Conservation (phyloP, 2,797 vertebrate species). For the Mormyrops attenuatus region DNA sequence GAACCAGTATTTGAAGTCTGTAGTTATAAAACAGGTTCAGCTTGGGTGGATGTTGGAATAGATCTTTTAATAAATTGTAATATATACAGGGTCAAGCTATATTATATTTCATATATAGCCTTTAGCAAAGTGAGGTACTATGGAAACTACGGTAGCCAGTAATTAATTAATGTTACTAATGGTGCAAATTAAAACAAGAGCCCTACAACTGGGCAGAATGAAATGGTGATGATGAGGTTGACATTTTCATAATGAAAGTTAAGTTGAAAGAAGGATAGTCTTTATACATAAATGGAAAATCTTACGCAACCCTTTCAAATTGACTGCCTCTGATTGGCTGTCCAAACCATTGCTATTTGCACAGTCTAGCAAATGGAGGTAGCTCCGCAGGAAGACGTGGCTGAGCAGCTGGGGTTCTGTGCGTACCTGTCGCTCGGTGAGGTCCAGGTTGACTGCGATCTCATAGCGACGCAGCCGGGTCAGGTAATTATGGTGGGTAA, state of each 20-base stretch:
- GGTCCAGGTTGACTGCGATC: slow-evolving; percentile 95
- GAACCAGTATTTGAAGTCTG: not conserved
- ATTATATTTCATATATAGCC: not conserved
- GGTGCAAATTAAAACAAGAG: not conserved
- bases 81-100: not conserved
- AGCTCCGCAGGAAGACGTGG: not conserved
- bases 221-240: not conserved
- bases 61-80: not conserved
- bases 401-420: not conserved
- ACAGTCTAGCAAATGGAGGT: not conserved
- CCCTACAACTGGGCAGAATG: not conserved
- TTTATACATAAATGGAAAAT: not conserved
- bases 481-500: slow-evolving; percentile 96
- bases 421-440: slow-evolving; percentile 91
- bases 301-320: not conserved
- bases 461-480: slow-evolving; percentile 94
- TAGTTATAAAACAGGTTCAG: not conserved
- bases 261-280: not conserved
- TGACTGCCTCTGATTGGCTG: not conserved
- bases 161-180: not conserved
- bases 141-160: not conserved
- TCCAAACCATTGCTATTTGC: not conserved
- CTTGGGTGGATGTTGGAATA: not conserved
- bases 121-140: not conserved
- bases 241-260: not conserved